Evolutionary conservation across 2,888 invertebrate genomes (phyloP).

Genomic region (Sycophila texana): DNA sequence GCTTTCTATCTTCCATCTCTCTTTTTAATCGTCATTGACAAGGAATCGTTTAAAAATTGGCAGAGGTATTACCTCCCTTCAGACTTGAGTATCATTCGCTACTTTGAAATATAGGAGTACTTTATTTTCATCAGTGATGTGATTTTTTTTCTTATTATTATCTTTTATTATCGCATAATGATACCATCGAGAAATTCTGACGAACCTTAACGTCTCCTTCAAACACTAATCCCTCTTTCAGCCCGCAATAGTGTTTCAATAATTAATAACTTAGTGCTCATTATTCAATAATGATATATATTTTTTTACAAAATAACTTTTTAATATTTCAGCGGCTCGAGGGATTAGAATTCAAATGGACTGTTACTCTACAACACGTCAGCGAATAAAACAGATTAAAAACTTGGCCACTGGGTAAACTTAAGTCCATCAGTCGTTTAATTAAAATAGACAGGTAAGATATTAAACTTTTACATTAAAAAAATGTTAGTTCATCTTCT

Average conservation of each 20-base stretch:
- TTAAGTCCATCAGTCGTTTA: too few relatives aligned
- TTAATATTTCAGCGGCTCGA: too few relatives aligned
- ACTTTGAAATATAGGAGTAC: conserved; percentile 23
- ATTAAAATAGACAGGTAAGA: too few relatives aligned
- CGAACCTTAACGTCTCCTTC: not conserved
- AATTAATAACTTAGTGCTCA: not conserved
- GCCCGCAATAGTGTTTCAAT: not conserved
- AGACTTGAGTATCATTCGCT: conserved; percentile 30
- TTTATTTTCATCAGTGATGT: conserved; percentile 1
- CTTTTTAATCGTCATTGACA: conserved; percentile 46
- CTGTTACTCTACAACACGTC: not conserved
- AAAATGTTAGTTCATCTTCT: not conserved
- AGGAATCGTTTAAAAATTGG: conserved; percentile 52
- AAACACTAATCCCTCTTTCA: not conserved
- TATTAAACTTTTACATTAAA: not conserved
- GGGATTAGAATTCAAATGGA: too few relatives aligned
- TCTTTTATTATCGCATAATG: not conserved
- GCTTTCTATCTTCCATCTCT: conserved; percentile 26
- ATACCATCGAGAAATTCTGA: not conserved
- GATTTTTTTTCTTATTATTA: not conserved
- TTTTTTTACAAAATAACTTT: too few relatives aligned
- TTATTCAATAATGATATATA: too few relatives aligned
- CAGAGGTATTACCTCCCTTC: conserved; percentile 36
- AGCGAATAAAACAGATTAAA: not conserved
- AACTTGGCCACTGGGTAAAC: not conserved